phyloP scores from a whole-genome alignment of 2,888 invertebrate species.

The Schrankia costaestrigalis region DNA sequence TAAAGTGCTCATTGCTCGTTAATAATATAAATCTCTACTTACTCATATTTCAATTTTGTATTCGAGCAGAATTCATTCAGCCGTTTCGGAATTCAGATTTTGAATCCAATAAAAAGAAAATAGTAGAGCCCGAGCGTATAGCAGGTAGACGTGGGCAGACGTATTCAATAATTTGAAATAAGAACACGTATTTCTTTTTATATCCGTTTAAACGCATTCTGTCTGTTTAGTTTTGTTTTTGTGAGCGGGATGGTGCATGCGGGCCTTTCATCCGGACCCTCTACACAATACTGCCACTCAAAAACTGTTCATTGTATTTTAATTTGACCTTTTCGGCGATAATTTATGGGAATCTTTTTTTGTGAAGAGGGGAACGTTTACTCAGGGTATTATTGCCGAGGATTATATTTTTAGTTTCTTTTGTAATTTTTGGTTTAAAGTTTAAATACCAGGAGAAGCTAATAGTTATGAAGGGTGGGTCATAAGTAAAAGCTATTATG shows the following conservation, averaged over 20 bases:
- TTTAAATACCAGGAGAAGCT: too few species aligned
- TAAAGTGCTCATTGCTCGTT: conserved; percentile 25
- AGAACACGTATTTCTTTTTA: conserved; percentile 78
- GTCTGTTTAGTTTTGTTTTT: conserved; percentile 80
- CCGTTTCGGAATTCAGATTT: conserved; percentile 54
- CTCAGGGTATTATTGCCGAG: conserved; percentile 71
- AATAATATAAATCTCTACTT: conserved; percentile 27
- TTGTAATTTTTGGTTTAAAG: conserved; percentile 60
- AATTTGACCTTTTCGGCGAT: conserved; percentile 81
- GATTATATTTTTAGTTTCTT: conserved; percentile 68
- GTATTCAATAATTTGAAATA: conserved; percentile 79
- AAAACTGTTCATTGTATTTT: conserved; percentile 81
- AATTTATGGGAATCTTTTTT: conserved; percentile 77
- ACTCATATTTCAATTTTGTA: conserved; percentile 40
- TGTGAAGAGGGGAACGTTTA: conserved; percentile 64
- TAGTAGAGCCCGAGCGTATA: conserved; percentile 41
- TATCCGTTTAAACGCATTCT: conserved; percentile 78
- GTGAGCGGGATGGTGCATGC: conserved; percentile 67
- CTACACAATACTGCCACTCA: conserved; percentile 79
- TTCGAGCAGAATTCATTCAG: conserved; percentile 55
- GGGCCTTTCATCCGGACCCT: conserved; percentile 75
- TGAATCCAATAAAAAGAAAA: conserved; percentile 58
- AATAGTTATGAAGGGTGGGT: too few species aligned
- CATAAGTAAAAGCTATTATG: too few species aligned
- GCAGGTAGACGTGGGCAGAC: conserved; percentile 78